Conservation (phyloP, 2,797 vertebrate genomes). For the Taeniopygia guttata region DNA sequence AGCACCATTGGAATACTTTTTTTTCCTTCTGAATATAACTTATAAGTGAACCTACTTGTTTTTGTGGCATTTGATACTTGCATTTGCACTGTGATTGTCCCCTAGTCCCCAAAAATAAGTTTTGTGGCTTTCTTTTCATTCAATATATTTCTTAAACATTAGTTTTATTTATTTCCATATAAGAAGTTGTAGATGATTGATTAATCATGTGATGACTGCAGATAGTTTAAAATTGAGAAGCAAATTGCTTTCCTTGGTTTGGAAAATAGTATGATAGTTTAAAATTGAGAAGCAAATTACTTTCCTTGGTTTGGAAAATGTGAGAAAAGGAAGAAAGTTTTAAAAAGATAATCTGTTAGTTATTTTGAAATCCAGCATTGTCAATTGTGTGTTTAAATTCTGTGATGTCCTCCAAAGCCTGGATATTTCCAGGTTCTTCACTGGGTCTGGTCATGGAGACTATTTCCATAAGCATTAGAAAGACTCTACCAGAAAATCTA, state of each 20-base stretch:
- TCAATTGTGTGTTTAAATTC: not conserved
- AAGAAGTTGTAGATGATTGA: not conserved
- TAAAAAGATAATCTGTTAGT: not conserved
- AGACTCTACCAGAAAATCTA: not conserved
- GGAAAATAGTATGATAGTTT: not conserved
- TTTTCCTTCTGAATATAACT: not conserved
- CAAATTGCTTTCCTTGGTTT: not conserved
- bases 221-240: not conserved
- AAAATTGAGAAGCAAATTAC: not conserved
- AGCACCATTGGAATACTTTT: not conserved
- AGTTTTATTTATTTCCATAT: not conserved
- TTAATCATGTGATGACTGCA: not conserved
- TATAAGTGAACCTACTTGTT: not conserved
- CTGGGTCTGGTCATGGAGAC: not conserved
- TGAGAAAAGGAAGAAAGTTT: not conserved
- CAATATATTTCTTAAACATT: not conserved
- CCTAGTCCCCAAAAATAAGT: not conserved
- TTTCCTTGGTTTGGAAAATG: not conserved
- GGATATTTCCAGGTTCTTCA: not conserved
- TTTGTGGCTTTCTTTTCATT: not conserved
- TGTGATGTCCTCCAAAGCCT: not conserved
- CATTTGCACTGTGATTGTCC: not conserved
- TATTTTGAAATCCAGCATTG: not conserved
- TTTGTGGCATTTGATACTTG: not conserved
- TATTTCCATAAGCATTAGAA: not conserved